Base-by-base conservation (phyloP, 2,797 vertebrate genomes). In the Phaenicophaeus curvirostris region DNA sequence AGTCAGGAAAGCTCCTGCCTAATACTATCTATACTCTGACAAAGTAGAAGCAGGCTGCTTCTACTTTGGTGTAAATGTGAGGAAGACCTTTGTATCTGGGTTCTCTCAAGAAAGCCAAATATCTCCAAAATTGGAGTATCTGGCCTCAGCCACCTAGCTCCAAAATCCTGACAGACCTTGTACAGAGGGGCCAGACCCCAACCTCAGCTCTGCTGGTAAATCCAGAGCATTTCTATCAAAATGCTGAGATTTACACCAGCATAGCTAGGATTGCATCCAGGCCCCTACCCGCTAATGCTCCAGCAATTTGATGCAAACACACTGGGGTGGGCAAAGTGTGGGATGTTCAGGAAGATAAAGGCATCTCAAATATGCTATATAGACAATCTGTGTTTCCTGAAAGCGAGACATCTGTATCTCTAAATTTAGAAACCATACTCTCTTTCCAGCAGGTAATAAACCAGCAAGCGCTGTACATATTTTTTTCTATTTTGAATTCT, bases 401-500 rank as follows among this genome's bases (percentile, higher is more conserved):
- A 57, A 69, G 41, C 78, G 39, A 67, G 53, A 79, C 91, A 73
- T 83, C 92, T 77, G 77, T 80, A 82, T 88, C 90, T 95, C 93
- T 87, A 91, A 93, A 95, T 67, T 46, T 94, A 62, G 82, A 86
- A 90, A 77, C 17, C 4, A 94, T 96, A 85, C 90, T 95, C 62
- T 95, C 85, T 91, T 94, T 96, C 87, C 91, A 95, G 95, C 53
- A 31, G 93, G 95, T 93, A 97, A 97, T 97, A 95, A 97, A 95
- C 87, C 92, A 90, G 94, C 48, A n/a, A 94, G 93, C 10, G 31
- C 76, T 15, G 89, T 96, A 95, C 96, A 76, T 96, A 97, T 97
- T 96, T 97, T 97, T 97, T 97, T 97, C 97, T 97, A 96, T 97
- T 98, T 97, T 97, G 96, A 96, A 97, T 97, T 98, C 97, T 96